Evolutionary conservation across 1,140 invertebrate species (phyloP).

Genomic region (Heterodera schachtii): DNA sequence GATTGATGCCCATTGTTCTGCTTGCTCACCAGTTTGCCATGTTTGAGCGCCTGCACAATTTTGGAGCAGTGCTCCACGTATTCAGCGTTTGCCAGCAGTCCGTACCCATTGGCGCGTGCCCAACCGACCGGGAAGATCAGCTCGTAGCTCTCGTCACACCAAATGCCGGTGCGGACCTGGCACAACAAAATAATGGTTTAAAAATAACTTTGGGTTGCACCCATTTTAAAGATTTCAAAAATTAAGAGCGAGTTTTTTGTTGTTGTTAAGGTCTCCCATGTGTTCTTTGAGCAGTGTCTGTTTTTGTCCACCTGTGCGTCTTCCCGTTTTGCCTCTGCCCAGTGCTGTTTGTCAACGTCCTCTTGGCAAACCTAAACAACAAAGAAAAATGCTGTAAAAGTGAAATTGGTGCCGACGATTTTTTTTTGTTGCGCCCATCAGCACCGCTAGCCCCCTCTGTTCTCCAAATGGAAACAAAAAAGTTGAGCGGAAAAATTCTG

Average conservation of each 20-base stretch:
- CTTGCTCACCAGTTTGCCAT: slow-evolving; percentile 4
- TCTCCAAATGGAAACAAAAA: too few relatives aligned
- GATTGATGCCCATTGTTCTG: background rate
- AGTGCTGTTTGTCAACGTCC: slow-evolving; percentile 34
- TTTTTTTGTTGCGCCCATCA: too few relatives aligned
- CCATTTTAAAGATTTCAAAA: background rate
- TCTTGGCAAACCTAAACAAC: slow-evolving; percentile 23
- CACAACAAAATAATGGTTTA: too few relatives aligned
- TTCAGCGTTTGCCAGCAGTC: slow-evolving; percentile 30
- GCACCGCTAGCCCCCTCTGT: too few relatives aligned
- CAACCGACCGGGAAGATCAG: slow-evolving; percentile 53
- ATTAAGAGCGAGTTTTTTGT: background rate
- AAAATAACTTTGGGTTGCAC: too few relatives aligned
- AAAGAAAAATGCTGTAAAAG: too few relatives aligned
- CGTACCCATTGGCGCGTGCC: slow-evolving; percentile 38
- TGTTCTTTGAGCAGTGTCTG: too few relatives aligned
- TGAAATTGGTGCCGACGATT: too few relatives aligned
- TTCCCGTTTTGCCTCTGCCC: slow-evolving; percentile 31
- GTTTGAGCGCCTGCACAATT: slow-evolving; percentile 31
- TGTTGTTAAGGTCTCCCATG: background rate
- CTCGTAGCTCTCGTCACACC: slow-evolving; percentile 44
- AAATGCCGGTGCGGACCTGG: slow-evolving; percentile 27
- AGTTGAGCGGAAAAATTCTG: too few relatives aligned
- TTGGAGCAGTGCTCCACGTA: slow-evolving; percentile 36
- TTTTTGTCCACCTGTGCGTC: slow-evolving; percentile 15